Conservation (phyloP, 1,140 invertebrate species). For the Neodiprion pinetum region DNA sequence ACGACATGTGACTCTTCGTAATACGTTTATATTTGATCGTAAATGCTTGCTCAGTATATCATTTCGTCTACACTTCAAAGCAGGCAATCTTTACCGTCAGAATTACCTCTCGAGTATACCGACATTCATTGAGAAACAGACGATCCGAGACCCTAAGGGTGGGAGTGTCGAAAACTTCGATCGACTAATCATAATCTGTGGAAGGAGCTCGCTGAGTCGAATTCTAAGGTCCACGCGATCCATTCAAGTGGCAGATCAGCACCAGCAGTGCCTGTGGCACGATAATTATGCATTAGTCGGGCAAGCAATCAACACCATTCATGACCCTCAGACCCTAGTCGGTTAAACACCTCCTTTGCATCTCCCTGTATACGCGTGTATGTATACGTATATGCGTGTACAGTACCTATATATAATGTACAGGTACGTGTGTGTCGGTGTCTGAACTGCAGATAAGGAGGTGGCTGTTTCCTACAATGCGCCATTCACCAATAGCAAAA, state of each 20-base stretch:
- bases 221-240: neutral
- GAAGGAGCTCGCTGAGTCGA: neutral
- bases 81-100: too few species aligned
- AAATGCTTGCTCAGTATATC: too few species aligned
- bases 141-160: neutral
- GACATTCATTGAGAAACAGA: too few species aligned
- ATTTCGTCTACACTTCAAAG: too few species aligned
- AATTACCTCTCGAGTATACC: too few species aligned
- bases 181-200: neutral
- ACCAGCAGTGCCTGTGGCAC: neutral
- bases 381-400: too few species aligned
- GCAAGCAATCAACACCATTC: slow-evolving; percentile 1
- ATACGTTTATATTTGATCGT: too few species aligned
- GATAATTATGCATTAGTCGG: slow-evolving; percentile 3
- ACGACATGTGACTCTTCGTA: too few species aligned
- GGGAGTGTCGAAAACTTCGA: neutral
- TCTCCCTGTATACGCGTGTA: neutral
- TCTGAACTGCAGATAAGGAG: neutral
- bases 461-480: neutral
- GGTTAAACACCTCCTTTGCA: neutral
- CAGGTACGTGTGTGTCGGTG: neutral
- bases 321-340: neutral
- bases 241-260: neutral
- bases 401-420: too few species aligned
- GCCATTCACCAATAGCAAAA: neutral